Conservation (phyloP, 2,797 vertebrate species). For the Sparus aurata region DNA sequence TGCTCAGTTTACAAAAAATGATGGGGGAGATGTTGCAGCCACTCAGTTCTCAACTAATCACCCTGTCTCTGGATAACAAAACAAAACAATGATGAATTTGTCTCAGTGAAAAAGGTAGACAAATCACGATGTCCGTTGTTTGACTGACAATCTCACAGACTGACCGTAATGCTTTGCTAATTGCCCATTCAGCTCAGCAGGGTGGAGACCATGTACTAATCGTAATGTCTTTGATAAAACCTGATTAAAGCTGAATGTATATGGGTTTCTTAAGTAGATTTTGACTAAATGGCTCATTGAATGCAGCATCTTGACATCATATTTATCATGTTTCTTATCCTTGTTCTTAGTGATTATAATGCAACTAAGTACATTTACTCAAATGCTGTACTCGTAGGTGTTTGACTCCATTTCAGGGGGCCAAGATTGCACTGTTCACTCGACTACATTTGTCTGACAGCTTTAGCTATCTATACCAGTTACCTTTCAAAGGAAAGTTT, state of each 20-base stretch:
- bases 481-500: too few species aligned
- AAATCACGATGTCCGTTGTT: conserved; percentile 29
- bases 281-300: conserved; percentile 24
- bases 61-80: conserved; percentile 64
- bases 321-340: not conserved
- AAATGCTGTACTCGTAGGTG: too few species aligned
- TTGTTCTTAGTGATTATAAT: conserved; percentile 31
- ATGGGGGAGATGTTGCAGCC: conserved; percentile 73
- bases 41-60: conserved; percentile 74
- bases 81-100: conserved; percentile 67
- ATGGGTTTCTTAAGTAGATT: conserved; percentile 22
- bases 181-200: conserved; percentile 21
- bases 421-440: too few species aligned
- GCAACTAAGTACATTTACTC: too few species aligned
- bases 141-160: conserved; percentile 49
- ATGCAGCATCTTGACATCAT: not conserved
- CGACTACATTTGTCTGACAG: too few species aligned
- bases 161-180: conserved; percentile 49
- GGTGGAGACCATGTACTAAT: conserved; percentile 23
- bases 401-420: too few species aligned
- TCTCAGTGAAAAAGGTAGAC: conserved; percentile 63
- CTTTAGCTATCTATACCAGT: too few species aligned
- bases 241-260: conserved; percentile 17
- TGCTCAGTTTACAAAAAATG: conserved; percentile 79
- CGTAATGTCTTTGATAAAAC: conserved; percentile 26